A percentile compares a stretch with the other conserved stretches of the same genome.
These are phyloP conservation scores for Drosophila mimica DNA, from an alignment of 2,888 invertebrate species.

Conservation along the genomic window DNA sequence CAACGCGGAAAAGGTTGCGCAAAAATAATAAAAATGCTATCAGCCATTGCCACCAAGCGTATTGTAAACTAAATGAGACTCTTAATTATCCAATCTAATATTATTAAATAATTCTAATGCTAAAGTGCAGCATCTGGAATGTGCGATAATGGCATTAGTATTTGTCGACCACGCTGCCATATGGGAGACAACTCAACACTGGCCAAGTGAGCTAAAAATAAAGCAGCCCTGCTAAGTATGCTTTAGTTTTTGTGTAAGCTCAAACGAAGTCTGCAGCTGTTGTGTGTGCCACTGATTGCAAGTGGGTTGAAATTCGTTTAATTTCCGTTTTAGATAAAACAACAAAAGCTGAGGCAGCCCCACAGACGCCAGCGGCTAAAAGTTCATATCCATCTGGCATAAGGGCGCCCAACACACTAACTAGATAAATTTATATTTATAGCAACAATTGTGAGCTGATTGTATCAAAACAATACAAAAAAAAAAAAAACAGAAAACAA, in stretches of 20 bases:
- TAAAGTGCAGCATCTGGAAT: conserved; percentile 6
- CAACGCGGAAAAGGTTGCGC: conserved; percentile 8
- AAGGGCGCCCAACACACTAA: neutral
- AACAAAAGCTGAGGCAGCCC: neutral
- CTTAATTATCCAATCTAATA: neutral
- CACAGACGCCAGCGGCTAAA: neutral
- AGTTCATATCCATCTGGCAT: neutral
- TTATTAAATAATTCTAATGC: conserved; percentile 1
- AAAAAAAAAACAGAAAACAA: neutral
- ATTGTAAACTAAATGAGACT: conserved; percentile 40
- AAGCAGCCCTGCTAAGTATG: conserved; percentile 57
- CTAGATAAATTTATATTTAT: neutral
- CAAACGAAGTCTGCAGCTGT: conserved; percentile 10
- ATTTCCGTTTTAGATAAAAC: conserved; percentile 52
- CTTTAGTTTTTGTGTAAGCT: conserved; percentile 36
- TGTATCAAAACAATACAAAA: conserved; percentile 3
- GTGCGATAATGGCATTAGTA: conserved; percentile 3
- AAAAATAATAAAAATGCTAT: conserved; percentile 25
- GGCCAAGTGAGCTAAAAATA: conserved; percentile 10
- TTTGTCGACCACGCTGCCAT: conserved; percentile 46
- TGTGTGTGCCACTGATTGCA: conserved; percentile 5
- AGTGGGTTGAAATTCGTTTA: conserved; percentile 44
- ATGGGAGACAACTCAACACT: conserved; percentile 31
- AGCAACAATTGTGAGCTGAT: neutral
- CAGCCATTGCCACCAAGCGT: conserved; percentile 29